Evolutionary conservation across 92 coral and sea anemone species (phyloP).

Genomic region (Bergia puertoricense): DNA sequence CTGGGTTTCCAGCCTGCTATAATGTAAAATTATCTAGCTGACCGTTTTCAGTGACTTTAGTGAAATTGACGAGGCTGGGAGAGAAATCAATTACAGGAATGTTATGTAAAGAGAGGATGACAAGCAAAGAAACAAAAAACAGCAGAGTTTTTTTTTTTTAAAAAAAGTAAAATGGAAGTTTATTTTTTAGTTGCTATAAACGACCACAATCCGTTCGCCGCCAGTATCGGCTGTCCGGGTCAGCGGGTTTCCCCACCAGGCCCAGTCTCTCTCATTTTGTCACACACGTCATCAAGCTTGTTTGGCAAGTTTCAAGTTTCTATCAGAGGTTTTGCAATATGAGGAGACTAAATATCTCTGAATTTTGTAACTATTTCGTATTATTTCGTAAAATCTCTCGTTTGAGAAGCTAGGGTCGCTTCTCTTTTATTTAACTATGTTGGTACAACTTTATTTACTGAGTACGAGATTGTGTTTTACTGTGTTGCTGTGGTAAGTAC

Average conservation of each 20-base stretch:
- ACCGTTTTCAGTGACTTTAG: too few relatives aligned
- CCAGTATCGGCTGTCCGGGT: not conserved
- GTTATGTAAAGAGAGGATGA: too few relatives aligned
- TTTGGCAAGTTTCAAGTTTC: not conserved
- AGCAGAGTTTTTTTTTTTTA: too few relatives aligned
- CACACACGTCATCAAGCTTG: conserved; percentile 47
- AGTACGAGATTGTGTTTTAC: not conserved
- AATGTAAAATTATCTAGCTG: too few relatives aligned
- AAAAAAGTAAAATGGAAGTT: too few relatives aligned
- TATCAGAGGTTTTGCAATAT: conserved; percentile 39
- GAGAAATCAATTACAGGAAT: too few relatives aligned
- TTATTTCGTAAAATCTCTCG: conserved; percentile 45
- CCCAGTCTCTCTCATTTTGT: conserved; percentile 18
- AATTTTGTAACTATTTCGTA: conserved; percentile 37
- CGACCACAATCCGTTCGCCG: too few relatives aligned
- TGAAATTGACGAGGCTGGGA: too few relatives aligned
- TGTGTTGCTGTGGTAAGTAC: conserved; percentile 40
- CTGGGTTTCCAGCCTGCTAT: too few relatives aligned
- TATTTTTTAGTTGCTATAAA: too few relatives aligned
- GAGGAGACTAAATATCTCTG: conserved; percentile 5
- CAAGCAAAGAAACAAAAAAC: too few relatives aligned
- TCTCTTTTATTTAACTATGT: not conserved
- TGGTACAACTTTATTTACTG: conserved; percentile 2
- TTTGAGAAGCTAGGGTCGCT: conserved; percentile 16
- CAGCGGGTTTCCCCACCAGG: conserved; percentile 16